These are phyloP conservation scores for Pangasius larnaudii DNA, from an alignment of 2,797 vertebrate species.

Conservation along the genomic window DNA sequence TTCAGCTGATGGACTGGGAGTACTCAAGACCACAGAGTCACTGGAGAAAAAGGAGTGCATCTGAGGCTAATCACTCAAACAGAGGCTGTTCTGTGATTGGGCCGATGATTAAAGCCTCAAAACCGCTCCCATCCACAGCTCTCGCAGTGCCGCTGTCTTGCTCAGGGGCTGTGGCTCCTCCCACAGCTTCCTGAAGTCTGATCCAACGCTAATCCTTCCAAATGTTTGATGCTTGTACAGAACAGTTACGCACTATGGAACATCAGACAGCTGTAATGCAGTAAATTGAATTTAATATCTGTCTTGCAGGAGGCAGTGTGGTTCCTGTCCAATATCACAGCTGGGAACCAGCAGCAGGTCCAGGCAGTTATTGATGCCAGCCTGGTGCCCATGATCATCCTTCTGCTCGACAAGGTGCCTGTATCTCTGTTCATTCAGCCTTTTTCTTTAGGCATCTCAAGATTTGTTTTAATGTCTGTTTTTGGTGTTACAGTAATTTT, in stretches of 20 bases:
- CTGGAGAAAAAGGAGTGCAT: conserved; percentile 94
- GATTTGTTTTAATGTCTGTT: neutral
- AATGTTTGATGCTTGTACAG: neutral
- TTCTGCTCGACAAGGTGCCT: conserved; percentile 96
- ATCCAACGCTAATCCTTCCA: conserved; percentile 65
- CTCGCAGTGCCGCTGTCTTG: conserved; percentile 74
- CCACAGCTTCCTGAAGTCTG: conserved; percentile 78
- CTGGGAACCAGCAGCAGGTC: conserved; percentile 99
- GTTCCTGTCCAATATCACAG: conserved; percentile 99
- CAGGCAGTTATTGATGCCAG: conserved; percentile 98
- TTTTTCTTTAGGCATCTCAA: neutral
- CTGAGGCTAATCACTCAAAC: conserved; percentile 85
- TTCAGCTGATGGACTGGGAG: conserved; percentile 78
- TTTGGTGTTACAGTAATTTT: neutral
- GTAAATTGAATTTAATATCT: neutral
- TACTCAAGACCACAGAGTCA: conserved; percentile 73
- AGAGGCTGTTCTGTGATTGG: conserved; percentile 75
- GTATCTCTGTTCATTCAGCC: neutral
- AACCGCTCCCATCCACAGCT: conserved; percentile 72
- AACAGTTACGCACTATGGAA: neutral
- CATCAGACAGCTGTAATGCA: conserved; percentile 19
- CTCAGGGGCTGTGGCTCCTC: conserved; percentile 67
- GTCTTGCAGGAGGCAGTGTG: conserved; percentile 94
- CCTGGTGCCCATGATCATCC: conserved; percentile 98
- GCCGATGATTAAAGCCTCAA: conserved; percentile 89